These are phyloP conservation scores for Leptoclinus maculatus DNA, from an alignment of 2,797 vertebrate genomes.

Conservation along the genomic window DNA sequence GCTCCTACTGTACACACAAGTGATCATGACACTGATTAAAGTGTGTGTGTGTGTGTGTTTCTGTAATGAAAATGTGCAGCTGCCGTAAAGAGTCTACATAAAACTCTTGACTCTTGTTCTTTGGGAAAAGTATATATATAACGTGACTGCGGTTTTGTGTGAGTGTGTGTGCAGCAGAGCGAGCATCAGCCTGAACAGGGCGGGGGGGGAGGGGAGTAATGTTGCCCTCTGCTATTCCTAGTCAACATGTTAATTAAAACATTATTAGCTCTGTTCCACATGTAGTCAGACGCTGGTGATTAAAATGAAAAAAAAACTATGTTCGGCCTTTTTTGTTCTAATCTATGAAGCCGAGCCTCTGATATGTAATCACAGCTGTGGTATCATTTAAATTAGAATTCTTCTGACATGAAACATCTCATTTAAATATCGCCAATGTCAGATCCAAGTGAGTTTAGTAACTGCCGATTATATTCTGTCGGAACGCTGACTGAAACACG, in stretches of 20 bases:
- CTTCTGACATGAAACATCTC: slow-evolving; percentile 56
- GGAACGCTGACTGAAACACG: slow-evolving; percentile 14
- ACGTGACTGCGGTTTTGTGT: slow-evolving; percentile 17
- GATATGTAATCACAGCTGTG: slow-evolving; percentile 78
- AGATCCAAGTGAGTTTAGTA: slow-evolving; percentile 33
- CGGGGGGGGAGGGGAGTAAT: slow-evolving; percentile 44
- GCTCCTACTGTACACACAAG: slow-evolving; percentile 4
- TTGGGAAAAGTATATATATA: background rate
- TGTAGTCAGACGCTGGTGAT: slow-evolving; percentile 74
- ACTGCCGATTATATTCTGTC: background rate
- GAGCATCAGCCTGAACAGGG: slow-evolving; percentile 18
- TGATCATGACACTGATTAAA: slow-evolving; percentile 5
- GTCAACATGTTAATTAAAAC: slow-evolving; percentile 92
- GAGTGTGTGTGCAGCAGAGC: slow-evolving; percentile 38
- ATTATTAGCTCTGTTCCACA: slow-evolving; percentile 80
- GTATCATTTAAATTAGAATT: slow-evolving; percentile 72
- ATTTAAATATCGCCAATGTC: slow-evolving; percentile 45
- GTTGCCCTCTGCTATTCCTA: slow-evolving; percentile 79
- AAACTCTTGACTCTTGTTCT: background rate
- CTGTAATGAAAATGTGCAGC: slow-evolving; percentile 5
- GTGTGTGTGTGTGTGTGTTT: background rate
- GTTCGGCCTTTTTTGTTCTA: slow-evolving; percentile 71
- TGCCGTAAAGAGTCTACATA: slow-evolving; percentile 7
- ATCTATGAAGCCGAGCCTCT: slow-evolving; percentile 69
- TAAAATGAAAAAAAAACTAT: slow-evolving; percentile 69